Evolutionary conservation across 2,797 vertebrate genomes (phyloP).

Genomic region (Sternarchorhynchus goeldii): DNA sequence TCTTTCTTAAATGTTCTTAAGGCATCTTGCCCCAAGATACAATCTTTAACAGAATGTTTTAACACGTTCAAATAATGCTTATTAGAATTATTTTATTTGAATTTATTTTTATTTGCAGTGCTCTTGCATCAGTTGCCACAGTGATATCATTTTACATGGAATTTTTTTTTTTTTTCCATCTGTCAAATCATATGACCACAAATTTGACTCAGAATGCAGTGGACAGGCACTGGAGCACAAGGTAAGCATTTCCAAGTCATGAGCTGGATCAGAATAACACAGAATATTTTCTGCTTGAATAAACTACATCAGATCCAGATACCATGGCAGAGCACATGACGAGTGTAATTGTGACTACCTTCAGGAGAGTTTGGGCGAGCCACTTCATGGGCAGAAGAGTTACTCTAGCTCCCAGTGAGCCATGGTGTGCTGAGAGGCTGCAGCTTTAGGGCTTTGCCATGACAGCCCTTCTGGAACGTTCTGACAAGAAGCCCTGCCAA

Average conservation of each 20-base stretch:
- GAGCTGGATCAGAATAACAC: neutral
- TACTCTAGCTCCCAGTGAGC: slow-evolving; percentile 20
- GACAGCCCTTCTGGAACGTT: slow-evolving; percentile 45
- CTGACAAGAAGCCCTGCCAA: slow-evolving; percentile 41
- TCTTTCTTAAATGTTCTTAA: too few species aligned
- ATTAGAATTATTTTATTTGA: too few species aligned
- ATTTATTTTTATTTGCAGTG: too few species aligned
- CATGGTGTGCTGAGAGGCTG: slow-evolving; percentile 29
- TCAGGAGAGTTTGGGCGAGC: neutral
- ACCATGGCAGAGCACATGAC: neutral
- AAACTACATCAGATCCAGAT: neutral
- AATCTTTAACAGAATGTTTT: too few species aligned
- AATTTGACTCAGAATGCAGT: neutral
- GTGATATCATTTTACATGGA: too few species aligned
- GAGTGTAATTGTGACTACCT: neutral
- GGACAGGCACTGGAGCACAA: neutral
- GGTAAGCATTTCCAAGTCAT: neutral
- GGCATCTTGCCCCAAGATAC: too few species aligned
- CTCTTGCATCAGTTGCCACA: neutral
- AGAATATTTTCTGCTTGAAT: neutral
- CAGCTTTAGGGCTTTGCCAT: slow-evolving; percentile 38
- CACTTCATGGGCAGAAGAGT: neutral
- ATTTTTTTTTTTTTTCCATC: neutral
- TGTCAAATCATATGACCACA: neutral
- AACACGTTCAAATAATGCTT: too few species aligned